Conservation (phyloP, 2,888 invertebrate genomes). For the Acleris emargana region DNA sequence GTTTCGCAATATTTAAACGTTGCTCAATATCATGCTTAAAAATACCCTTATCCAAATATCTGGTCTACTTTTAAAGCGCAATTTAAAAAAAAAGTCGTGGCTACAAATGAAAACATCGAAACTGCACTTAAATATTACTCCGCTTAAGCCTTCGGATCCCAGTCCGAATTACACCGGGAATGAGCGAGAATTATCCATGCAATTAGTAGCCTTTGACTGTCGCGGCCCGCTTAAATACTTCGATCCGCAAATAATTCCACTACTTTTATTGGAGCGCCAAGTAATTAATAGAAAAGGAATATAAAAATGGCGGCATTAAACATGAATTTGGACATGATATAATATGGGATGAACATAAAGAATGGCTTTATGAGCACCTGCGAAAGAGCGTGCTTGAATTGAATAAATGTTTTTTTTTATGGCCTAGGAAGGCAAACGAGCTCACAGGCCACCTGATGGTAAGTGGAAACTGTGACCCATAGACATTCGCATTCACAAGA, state of each 20-base stretch:
- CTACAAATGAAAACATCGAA: background rate
- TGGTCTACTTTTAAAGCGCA: too few species aligned
- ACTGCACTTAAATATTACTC: conserved; percentile 6
- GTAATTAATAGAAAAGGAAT: conserved; percentile 4
- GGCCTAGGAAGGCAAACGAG: too few species aligned
- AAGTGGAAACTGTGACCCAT: too few species aligned
- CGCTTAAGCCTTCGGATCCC: conserved; percentile 10
- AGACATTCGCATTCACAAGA: too few species aligned
- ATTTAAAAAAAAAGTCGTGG: conserved; percentile 1
- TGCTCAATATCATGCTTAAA: too few species aligned
- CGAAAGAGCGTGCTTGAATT: background rate
- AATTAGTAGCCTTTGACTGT: conserved; percentile 21
- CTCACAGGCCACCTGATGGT: too few species aligned
- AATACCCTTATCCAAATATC: too few species aligned
- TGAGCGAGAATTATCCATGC: conserved; percentile 22
- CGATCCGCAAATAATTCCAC: conserved; percentile 11
- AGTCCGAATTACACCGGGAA: conserved; percentile 19
- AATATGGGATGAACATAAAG: conserved; percentile 3
- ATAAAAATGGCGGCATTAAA: conserved; percentile 4
- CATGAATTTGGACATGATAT: conserved; percentile 1
- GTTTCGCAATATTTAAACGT: too few species aligned
- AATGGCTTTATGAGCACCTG: background rate
- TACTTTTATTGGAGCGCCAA: conserved; percentile 4
- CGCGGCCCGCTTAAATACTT: conserved; percentile 16
- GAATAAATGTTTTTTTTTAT: background rate